phyloP scores from a whole-genome alignment of 2,888 invertebrate species.

The Acronicta leporina region DNA sequence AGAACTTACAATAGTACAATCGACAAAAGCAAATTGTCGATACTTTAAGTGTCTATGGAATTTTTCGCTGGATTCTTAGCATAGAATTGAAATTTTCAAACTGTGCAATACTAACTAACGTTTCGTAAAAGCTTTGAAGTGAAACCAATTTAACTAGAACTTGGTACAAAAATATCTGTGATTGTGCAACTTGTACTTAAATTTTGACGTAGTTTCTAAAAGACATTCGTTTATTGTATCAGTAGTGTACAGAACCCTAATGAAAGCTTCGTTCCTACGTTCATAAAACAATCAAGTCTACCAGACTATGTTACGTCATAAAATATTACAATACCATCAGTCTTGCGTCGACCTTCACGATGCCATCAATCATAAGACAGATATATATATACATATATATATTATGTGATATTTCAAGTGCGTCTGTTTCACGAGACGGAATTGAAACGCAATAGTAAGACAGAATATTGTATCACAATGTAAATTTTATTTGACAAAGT shows the following conservation, averaged over 20 bases:
- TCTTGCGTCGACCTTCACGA: conserved; percentile 36
- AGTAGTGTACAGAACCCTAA: conserved; percentile 1
- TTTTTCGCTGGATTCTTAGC: too few relatives aligned
- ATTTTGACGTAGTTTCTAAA: too few relatives aligned
- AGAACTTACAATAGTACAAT: too few relatives aligned
- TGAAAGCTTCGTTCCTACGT: conserved; percentile 14
- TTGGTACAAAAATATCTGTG: too few relatives aligned
- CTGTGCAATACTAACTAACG: too few relatives aligned
- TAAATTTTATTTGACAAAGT: too few relatives aligned
- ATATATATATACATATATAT: conserved; percentile 23
- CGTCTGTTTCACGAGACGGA: conserved; percentile 5
- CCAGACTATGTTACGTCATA: conserved; percentile 31
- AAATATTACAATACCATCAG: conserved; percentile 43
- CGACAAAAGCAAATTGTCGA: too few relatives aligned
- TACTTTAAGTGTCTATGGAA: too few relatives aligned
- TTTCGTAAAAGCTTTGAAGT: too few relatives aligned
- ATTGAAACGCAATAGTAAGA: conserved; percentile 12
- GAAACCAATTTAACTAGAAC: too few relatives aligned
- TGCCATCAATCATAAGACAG: conserved; percentile 37
- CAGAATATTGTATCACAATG: neutral
- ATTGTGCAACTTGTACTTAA: too few relatives aligned
- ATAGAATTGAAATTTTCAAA: too few relatives aligned
- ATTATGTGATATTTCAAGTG: conserved; percentile 21
- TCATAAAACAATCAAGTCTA: conserved; percentile 22
- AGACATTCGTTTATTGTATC: neutral